Base-by-base conservation (phyloP, 2,888 invertebrate species). In the Prosapia bicincta region DNA sequence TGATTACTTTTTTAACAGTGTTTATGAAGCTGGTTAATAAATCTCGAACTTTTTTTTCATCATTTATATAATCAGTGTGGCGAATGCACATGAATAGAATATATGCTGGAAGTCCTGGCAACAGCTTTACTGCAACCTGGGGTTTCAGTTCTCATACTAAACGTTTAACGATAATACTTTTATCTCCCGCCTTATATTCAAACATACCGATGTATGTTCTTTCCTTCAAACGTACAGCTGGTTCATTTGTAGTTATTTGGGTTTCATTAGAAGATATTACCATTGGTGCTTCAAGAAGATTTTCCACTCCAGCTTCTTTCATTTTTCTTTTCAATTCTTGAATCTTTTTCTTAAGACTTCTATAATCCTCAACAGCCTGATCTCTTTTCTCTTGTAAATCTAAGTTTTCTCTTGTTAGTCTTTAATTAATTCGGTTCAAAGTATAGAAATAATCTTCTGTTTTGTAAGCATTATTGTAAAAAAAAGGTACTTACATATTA, bases 21-120 rank as follows among this genome's bases (percentile, higher is more conserved):
- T 38, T 38, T 7, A 94, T 90, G 80, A 92, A 92, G 79, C 89
- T 88, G 23, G 93, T 93, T 0, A 98, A 86, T 6, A 98, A 87
- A 0, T 91, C 87, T 79, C 92, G 90, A 78, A 95, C 80, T 86
- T 95, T 95, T 69, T 95, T 93, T 82, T 99, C 99, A 83, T 98
- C 97, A 84, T 98, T 97, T 71, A 95, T 91, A 83, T 95, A 93
- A 86, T 99, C 99, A 32, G 96, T 96, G 85, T 97, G 97, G 23
- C 98, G 90, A 76, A 99, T 93, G 86, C 97, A 97, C 97, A 99
- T 98, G 85, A 99, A 97, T 0, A 98, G 85, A 54, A 99, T 93
- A 86, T 98, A 99, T 0, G 99, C 95, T 0, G 99, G 98, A 66
- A 99, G 88, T 0, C 97, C 96, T 0, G 98, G 98, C 0, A 96